Base-by-base conservation (phyloP, 2,888 invertebrate genomes). In the Ichneumoninae sp. region DNA sequence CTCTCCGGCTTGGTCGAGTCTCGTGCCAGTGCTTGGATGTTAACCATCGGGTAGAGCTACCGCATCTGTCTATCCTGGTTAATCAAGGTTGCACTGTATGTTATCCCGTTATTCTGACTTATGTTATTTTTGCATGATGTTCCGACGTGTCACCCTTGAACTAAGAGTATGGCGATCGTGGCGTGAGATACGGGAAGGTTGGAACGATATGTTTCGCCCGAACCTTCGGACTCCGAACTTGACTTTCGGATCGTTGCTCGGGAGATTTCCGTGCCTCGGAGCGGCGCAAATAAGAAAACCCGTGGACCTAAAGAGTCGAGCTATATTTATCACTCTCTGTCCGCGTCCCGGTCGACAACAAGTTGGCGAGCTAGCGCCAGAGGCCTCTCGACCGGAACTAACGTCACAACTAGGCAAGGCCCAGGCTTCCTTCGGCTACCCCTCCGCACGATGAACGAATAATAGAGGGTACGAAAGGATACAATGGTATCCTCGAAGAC, bases 311-410 rank as follows among this genome's bases (percentile, higher is more conserved):
- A 22, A 66, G n/a, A 52, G 52, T 74, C 74, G 19, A 54, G 47
- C 47, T 63, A 69, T 84, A 84, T 84, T 84, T 84, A 81, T 84
- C 73, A 78, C 78, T 50, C 65, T 19, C 60, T 30, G 30, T 16
- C 54, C 19, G 30, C 33, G 30, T 60, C 52, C 70, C 26, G 13
- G 22, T 47, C 40, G 63, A 36, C 71, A 66, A 57, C 75, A 65
- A 76, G 80, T 80, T 60, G 65, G 52, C 74, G 19, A 13, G 40
- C n/a, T 60, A 13, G 47, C 16, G 52, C 26, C 19, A 26, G 40
- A 50, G 73, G 60, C 73, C 40, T 74, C 73, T 74, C 60, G 74
- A 63, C 81, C 80, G 76, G 76, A 83, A 84, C 83, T 74, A 77
- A 81, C 76, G 77, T 80, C 76, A 63, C 68, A 60, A 26, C 54